Conservation (phyloP, 2,888 invertebrate species). For the Ornithoptera priamus region DNA sequence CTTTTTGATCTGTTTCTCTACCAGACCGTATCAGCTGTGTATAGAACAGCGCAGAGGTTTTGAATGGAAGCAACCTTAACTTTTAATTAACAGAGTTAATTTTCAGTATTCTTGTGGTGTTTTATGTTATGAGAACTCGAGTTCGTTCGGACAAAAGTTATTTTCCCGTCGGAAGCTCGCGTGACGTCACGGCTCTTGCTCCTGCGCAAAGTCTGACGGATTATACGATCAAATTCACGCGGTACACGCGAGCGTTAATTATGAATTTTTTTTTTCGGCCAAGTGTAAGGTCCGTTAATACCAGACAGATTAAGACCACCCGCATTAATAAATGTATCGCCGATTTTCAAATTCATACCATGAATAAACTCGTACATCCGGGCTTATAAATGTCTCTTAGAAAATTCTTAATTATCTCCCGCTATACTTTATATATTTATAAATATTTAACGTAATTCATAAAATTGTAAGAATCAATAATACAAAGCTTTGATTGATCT, state of each 20-base stretch:
- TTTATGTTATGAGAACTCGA: slow-evolving; percentile 14
- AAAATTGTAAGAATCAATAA: background rate
- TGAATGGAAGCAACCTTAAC: background rate
- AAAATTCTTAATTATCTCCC: background rate
- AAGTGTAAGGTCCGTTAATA: slow-evolving; percentile 38
- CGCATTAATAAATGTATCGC: background rate
- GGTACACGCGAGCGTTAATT: slow-evolving; percentile 49
- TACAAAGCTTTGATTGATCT: slow-evolving; percentile 6
- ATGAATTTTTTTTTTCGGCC: slow-evolving; percentile 44
- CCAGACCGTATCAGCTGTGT: slow-evolving; percentile 51
- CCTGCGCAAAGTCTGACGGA: slow-evolving; percentile 53
- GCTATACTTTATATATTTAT: background rate
- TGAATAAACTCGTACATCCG: background rate
- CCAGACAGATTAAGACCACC: slow-evolving; percentile 11
- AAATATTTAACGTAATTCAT: background rate
- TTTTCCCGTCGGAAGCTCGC: slow-evolving; percentile 51
- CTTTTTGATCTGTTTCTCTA: slow-evolving; percentile 47
- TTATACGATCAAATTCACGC: slow-evolving; percentile 50
- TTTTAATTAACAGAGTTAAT: background rate
- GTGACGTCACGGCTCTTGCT: slow-evolving; percentile 57
- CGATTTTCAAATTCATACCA: background rate
- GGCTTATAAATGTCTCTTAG: background rate
- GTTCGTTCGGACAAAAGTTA: slow-evolving; percentile 39
- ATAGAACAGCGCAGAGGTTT: slow-evolving; percentile 16
- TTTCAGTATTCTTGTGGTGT: background rate